Evolutionary conservation across 64 coral and sea anemone genomes (phyloP), one percentile per base, ranked within the genome.

Genomic region (Montipora capricornis): DNA sequence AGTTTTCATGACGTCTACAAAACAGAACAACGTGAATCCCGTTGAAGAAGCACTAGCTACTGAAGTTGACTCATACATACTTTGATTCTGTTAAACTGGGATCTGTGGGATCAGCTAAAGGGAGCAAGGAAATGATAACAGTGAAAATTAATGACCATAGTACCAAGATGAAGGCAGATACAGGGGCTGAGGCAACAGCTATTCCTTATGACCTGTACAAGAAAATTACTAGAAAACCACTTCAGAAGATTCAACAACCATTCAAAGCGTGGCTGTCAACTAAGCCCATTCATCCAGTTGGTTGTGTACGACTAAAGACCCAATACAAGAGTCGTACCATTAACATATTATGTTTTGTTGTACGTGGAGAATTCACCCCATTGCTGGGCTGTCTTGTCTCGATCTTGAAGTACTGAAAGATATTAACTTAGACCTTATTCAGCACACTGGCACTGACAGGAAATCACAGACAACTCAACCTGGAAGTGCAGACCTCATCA

Each of bases 11-110:
- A 57, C 52, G 10, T 61, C 6, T 48, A 81, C 58, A 26, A 13
- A 17, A 46, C 24, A 48, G 55, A 80, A 68, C n/a, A 69, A 48
- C 9, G 52, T 87, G 10, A 37, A 68, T 37, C 80, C 47, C 9
- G 80, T 83, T 83, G 80, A 87, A 87, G 66, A 68, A 51, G 57
- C 15, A 19, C 58, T 20, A 20, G 44, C 16, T 45, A 66, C 62
- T 61, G 44, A 80, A 16, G 45, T 46, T 49, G 19, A 62, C 50
- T 10, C 92, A 93, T 52, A 50, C 92, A 78, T 93, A 93, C 74
- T 93, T 93, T 88, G 82, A n/a, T 47, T 93, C 92, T 11, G 75
- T 93, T 87, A 81, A 93, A 68, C 15, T 93, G 12, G 76, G 80
- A 16, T 76, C 64, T 48, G 61, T 92, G 49, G 60, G 70, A 49